phyloP scores from a whole-genome alignment of 2,113 vertebrate species.

The Athene noctua region DNA sequence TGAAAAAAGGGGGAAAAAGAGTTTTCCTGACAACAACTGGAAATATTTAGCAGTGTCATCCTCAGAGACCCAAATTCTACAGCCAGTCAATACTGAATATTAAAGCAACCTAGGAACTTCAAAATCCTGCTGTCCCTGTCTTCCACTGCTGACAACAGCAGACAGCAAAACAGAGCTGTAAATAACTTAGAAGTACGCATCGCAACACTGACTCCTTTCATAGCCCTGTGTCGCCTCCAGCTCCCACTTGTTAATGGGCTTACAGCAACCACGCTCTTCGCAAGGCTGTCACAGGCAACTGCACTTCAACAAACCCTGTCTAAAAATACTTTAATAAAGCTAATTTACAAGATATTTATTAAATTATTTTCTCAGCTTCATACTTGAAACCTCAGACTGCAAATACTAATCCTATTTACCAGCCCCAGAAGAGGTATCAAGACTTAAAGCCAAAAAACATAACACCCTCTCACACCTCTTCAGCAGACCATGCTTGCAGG shows the following conservation, averaged over 20 bases:
- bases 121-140: not conserved
- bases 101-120: not conserved
- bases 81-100: not conserved
- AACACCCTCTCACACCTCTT: not conserved
- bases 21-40: not conserved
- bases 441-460: not conserved
- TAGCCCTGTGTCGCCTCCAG: fast-evolving
- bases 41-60: not conserved
- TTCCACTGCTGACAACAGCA: not conserved
- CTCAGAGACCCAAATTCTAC: not conserved
- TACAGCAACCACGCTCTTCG: not conserved
- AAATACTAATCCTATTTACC: not conserved
- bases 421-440: not conserved
- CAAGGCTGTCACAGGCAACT: not conserved
- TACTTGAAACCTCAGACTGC: not conserved
- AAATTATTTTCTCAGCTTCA: not conserved
- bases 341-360: not conserved
- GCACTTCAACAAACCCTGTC: not conserved
- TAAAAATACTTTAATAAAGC: not conserved
- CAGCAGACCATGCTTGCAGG: not conserved
- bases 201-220: constrained; percentile 22
- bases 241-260: not conserved
- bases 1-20: not conserved
- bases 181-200: not conserved
- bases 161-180: constrained; percentile 17